These are phyloP conservation scores for Herpailurus yagouaroundi DNA, from an alignment of 2,113 vertebrate species.

Conservation along the genomic window DNA sequence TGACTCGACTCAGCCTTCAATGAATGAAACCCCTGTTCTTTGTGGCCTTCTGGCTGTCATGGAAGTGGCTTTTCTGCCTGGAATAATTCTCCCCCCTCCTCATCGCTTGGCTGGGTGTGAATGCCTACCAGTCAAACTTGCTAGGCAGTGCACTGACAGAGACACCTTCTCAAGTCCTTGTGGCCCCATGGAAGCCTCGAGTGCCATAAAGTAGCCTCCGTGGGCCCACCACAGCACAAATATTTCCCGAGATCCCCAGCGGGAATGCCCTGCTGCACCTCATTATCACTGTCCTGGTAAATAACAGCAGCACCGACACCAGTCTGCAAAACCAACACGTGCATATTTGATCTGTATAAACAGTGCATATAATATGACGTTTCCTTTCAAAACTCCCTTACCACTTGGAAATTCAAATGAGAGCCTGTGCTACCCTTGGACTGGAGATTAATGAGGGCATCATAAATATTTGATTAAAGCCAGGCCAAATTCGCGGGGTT, in stretches of 20 bases:
- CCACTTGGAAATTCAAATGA: conserved; percentile 78
- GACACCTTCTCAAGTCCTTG: conserved; percentile 77
- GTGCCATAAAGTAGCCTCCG: conserved; percentile 32
- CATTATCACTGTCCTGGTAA: conserved; percentile 76
- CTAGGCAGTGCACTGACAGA: conserved; percentile 78
- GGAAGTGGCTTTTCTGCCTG: conserved; percentile 57
- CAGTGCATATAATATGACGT: conserved; percentile 55
- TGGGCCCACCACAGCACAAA: conserved; percentile 71
- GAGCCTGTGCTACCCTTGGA: conserved; percentile 62
- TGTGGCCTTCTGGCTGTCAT: neutral
- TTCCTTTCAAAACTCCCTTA: conserved; percentile 74
- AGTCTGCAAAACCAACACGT: conserved; percentile 81
- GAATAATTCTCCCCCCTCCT: neutral
- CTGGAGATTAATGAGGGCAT: conserved; percentile 69
- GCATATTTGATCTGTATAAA: conserved; percentile 77
- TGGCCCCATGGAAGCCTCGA: conserved; percentile 76
- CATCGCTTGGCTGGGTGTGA: neutral
- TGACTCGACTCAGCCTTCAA: neutral
- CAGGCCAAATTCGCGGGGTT: conserved; percentile 69
- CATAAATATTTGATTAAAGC: conserved; percentile 82
- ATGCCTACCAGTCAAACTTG: conserved; percentile 80
- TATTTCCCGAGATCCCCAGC: conserved; percentile 65
- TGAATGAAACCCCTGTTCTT: neutral
- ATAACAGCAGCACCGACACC: conserved; percentile 73
- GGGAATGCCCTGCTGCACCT: conserved; percentile 58